A percentile compares a stretch with the other conserved stretches of the same genome.
phyloP scores from a whole-genome alignment of 2,113 vertebrate species.

The Chloroceryle aenea region DNA sequence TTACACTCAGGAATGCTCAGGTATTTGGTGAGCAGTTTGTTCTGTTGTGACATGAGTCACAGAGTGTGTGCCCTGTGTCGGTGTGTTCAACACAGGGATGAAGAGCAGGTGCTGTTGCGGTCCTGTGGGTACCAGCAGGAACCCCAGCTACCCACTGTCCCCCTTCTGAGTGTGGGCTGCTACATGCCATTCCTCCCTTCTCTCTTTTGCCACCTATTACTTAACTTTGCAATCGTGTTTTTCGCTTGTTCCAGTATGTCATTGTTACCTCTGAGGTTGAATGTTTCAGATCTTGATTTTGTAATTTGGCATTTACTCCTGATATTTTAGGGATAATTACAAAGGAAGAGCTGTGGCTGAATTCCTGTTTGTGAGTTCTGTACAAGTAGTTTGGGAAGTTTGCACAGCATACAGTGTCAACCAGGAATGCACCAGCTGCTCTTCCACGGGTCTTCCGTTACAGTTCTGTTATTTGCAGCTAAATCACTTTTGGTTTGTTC shows the following conservation, averaged over 20 bases:
- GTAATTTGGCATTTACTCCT: not conserved
- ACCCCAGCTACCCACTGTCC: not conserved
- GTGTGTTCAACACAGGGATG: not conserved
- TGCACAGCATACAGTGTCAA: not conserved
- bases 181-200: not conserved
- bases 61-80: no score
- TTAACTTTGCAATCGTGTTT: rapidly evolving
- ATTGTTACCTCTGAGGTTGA: not conserved
- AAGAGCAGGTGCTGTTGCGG: not conserved
- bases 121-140: not conserved
- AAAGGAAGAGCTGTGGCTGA: not conserved
- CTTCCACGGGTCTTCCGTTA: not conserved
- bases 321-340: not conserved
- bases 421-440: not conserved
- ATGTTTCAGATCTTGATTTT: not conserved
- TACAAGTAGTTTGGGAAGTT: not conserved
- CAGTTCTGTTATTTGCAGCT: not conserved
- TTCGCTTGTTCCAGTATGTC: not conserved
- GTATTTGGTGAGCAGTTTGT: not conserved
- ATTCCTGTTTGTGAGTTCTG: not conserved
- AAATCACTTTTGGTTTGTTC: not conserved
- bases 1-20: not conserved
- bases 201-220: not conserved
- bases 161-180: not conserved
- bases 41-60: not conserved